phyloP scores from a whole-genome alignment of 1,140 invertebrate genomes.

The Glossosoma conforme region DNA sequence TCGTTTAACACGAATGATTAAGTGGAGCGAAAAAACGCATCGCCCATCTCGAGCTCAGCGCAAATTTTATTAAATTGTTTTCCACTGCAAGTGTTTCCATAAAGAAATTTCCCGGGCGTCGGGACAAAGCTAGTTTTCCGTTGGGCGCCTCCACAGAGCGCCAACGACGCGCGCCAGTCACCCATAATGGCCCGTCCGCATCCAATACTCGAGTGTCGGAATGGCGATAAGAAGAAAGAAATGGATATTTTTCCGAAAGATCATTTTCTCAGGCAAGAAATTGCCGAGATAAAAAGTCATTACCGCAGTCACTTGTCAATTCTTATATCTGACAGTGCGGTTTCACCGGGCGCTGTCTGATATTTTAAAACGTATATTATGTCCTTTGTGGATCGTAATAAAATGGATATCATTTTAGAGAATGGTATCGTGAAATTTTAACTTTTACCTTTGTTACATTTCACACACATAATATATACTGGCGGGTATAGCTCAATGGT shows the following conservation, averaged over 20 bases:
- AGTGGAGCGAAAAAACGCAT: too few relatives aligned
- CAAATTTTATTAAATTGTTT: slow-evolving; percentile 17
- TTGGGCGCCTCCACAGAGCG: not conserved
- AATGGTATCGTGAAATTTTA: too few relatives aligned
- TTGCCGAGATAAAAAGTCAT: slow-evolving; percentile 19
- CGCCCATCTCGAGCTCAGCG: too few relatives aligned
- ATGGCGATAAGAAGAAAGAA: slow-evolving; percentile 21
- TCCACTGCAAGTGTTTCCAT: slow-evolving; percentile 11
- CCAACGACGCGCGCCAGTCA: slow-evolving; percentile 6
- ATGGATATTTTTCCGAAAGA: slow-evolving; percentile 18
- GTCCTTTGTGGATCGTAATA: too few relatives aligned
- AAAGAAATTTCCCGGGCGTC: slow-evolving; percentile 9
- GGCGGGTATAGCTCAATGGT: too few relatives aligned
- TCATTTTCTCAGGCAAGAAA: slow-evolving; percentile 14
- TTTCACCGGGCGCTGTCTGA: not conserved
- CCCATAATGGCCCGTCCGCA: slow-evolving; percentile 9
- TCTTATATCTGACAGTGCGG: slow-evolving; percentile 14
- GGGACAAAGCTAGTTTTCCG: slow-evolving; percentile 8
- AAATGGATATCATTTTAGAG: too few relatives aligned
- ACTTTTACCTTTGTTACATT: too few relatives aligned
- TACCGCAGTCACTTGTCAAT: slow-evolving; percentile 17
- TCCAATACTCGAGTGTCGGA: slow-evolving; percentile 11
- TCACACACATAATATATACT: too few relatives aligned
- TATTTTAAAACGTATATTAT: too few relatives aligned
- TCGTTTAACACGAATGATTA: too few relatives aligned